A percentile compares a stretch with the other conserved stretches of the same genome.
Conservation (phyloP, 2,113 vertebrate species). For the Hippocampus zosterae region DNA sequence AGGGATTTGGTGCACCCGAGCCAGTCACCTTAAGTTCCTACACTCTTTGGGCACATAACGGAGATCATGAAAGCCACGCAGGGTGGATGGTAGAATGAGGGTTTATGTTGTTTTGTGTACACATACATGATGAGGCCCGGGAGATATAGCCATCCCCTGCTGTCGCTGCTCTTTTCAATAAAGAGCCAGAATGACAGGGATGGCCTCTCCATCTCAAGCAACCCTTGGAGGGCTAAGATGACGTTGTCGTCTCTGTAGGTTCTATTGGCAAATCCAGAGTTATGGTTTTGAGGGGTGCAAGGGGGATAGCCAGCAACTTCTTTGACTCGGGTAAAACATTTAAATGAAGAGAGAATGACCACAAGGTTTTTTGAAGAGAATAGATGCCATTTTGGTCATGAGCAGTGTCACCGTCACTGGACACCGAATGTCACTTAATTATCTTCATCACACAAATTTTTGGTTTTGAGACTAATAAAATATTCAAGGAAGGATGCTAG, state of each 20-base stretch:
- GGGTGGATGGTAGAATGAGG: slow-evolving; percentile 25
- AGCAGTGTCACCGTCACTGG: not conserved
- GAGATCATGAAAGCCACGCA: slow-evolving; percentile 30
- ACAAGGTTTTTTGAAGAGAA: slow-evolving; percentile 8
- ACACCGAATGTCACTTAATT: not conserved
- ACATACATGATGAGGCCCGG: slow-evolving; percentile 49
- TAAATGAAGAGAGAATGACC: slow-evolving; percentile 24
- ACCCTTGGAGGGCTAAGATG: slow-evolving; percentile 32
- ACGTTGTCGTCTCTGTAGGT: slow-evolving; percentile 37
- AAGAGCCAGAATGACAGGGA: slow-evolving; percentile 58
- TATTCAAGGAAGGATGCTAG: too few species aligned
- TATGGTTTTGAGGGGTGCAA: slow-evolving; percentile 8
- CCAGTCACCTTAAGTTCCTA: slow-evolving; percentile 44
- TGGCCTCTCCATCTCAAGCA: slow-evolving; percentile 56
- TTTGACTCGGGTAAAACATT: slow-evolving; percentile 19
- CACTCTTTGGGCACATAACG: slow-evolving; percentile 54
- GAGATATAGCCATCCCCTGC: slow-evolving; percentile 48
- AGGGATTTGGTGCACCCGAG: slow-evolving; percentile 48
- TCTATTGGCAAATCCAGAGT: slow-evolving; percentile 12
- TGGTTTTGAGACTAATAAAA: too few species aligned
- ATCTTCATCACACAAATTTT: not conserved
- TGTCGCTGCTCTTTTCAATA: slow-evolving; percentile 52
- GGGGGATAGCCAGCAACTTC: slow-evolving; percentile 7
- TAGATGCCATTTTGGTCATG: not conserved
- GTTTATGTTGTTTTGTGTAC: slow-evolving; percentile 22